Conservation (phyloP, 2,888 invertebrate species). For the Ectemnius lituratus region DNA sequence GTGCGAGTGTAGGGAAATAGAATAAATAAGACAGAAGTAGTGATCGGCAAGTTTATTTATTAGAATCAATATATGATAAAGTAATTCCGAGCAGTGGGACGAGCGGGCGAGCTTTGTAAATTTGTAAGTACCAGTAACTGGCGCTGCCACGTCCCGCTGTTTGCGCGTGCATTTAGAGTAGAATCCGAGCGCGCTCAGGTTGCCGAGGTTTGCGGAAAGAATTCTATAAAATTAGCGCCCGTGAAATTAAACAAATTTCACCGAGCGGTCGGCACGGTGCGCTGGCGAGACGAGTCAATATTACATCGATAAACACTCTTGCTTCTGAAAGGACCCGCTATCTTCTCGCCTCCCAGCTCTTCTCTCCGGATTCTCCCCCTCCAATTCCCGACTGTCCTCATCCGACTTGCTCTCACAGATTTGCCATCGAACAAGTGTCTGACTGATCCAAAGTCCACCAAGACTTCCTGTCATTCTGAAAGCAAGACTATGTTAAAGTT, state of each 20-base stretch:
- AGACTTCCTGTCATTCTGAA: neutral
- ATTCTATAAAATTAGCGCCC: conserved; percentile 74
- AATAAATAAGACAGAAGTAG: neutral
- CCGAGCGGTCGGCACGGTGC: conserved; percentile 43
- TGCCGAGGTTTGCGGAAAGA: conserved; percentile 66
- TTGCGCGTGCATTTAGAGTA: conserved; percentile 65
- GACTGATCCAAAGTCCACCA: neutral
- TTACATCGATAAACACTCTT: conserved; percentile 74
- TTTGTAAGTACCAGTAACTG: conserved; percentile 42
- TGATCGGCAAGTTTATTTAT: neutral
- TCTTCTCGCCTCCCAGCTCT: conserved; percentile 21
- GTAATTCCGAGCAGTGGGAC: neutral
- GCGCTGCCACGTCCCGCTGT: conserved; percentile 56
- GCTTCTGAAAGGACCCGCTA: conserved; percentile 70
- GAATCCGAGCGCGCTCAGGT: conserved; percentile 45
- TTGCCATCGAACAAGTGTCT: conserved; percentile 19
- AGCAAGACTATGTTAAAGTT: too few relatives aligned
- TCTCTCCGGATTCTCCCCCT: conserved; percentile 22
- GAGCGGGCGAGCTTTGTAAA: conserved; percentile 9
- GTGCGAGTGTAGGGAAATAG: neutral
- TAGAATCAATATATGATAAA: neutral
- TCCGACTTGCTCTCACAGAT: conserved; percentile 59
- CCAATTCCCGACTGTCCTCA: conserved; percentile 21
- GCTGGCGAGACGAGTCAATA: conserved; percentile 64
- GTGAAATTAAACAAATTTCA: conserved; percentile 72